A percentile compares a stretch with the other conserved stretches of the same genome.
Conservation (phyloP, 2,888 invertebrate species). For the Rhaphigaster nebulosa region DNA sequence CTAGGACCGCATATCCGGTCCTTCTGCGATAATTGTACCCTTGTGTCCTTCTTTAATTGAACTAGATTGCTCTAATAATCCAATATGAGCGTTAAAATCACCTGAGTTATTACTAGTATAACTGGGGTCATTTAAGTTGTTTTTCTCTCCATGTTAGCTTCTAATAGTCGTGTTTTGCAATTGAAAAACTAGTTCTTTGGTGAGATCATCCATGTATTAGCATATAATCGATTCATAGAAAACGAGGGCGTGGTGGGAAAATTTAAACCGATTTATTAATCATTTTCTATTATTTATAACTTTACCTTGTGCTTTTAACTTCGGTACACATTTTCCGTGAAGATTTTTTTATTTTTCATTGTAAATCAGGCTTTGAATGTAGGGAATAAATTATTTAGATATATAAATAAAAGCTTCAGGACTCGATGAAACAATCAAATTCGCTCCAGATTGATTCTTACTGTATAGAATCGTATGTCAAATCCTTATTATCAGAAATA, state of each 20-base stretch:
- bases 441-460: no score
- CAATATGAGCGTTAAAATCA: background rate
- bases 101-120: background rate
- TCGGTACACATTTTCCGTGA: background rate
- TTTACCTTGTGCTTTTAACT: background rate
- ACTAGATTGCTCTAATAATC: background rate
- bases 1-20: background rate
- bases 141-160: background rate
- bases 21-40: background rate
- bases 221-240: background rate
- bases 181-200: conserved; percentile 10
- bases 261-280: background rate
- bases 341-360: background rate
- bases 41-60: background rate
- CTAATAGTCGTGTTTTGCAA: conserved; percentile 1
- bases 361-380: no score
- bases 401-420: no score
- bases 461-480: no score
- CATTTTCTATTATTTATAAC: no score
- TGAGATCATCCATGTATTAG: background rate
- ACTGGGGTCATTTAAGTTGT: conserved; percentile 18
- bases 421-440: no score
- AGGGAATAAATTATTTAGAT: no score
- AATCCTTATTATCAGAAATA: no score
- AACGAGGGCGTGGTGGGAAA: background rate